Evolutionary conservation across 2,797 vertebrate genomes (phyloP).

Genomic region (Acanthornis magna): DNA sequence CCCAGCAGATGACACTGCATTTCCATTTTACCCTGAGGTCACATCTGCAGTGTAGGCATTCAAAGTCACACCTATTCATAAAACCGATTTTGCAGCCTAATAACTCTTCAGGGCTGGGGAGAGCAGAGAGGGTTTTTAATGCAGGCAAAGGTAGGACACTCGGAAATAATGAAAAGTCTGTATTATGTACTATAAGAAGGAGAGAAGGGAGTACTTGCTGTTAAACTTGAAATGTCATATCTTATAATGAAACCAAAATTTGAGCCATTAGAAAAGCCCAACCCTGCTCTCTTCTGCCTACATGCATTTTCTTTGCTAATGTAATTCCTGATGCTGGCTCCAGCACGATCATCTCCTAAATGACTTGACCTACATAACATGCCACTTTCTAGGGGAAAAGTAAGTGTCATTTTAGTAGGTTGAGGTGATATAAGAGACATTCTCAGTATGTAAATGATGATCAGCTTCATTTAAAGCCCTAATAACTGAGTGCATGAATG

Average conservation of each 20-base stretch:
- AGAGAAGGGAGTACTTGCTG: not conserved
- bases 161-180: not conserved
- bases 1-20: not conserved
- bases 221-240: not conserved
- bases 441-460: not conserved
- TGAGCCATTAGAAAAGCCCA: not conserved
- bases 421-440: not conserved
- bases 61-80: not conserved
- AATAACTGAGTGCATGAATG: not conserved
- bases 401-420: not conserved
- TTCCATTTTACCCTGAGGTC: constrained; percentile 6
- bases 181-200: not conserved
- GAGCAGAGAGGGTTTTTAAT: not conserved
- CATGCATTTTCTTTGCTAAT: not conserved
- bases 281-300: not conserved
- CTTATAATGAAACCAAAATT: not conserved
- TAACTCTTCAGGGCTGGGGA: not conserved
- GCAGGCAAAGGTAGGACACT: not conserved
- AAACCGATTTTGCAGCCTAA: not conserved
- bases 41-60: not conserved
- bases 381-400: not conserved
- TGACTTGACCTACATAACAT: not conserved
- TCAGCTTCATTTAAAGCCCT: not conserved
- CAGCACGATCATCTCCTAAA: not conserved
- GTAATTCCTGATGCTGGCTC: not conserved